Evolutionary conservation across 2,113 vertebrate genomes (phyloP).

Genomic region (Tyrannus savana): DNA sequence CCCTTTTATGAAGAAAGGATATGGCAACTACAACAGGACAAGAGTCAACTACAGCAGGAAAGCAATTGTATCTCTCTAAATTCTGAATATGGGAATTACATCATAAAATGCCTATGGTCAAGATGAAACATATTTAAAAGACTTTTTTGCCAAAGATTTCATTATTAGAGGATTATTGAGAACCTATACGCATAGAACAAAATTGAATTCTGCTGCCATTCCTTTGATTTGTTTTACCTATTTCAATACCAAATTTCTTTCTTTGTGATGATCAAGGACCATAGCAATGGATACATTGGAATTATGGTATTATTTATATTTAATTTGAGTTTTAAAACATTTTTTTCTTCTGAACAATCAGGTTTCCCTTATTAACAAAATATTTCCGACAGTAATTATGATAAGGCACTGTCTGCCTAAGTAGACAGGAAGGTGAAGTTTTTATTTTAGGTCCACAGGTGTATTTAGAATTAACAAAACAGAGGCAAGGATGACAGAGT

Average conservation of each 20-base stretch:
- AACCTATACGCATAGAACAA: neutral
- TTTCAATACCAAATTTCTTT: neutral
- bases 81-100: neutral
- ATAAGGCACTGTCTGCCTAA: neutral
- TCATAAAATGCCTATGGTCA: neutral
- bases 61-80: neutral
- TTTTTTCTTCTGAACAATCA: neutral
- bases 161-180: neutral
- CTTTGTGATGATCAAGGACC: neutral
- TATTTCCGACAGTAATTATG: neutral
- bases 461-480: neutral
- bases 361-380: neutral
- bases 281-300: neutral
- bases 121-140: neutral
- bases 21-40: neutral
- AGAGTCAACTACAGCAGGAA: neutral
- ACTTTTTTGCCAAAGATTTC: neutral
- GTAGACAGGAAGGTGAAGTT: neutral
- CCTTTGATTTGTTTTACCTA: neutral
- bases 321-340: neutral
- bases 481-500: neutral
- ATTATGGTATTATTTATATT: neutral
- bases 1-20: neutral
- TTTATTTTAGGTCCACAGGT: rapidly evolving
- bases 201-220: neutral